These are phyloP conservation scores for Arvicanthis niloticus DNA, from an alignment of 2,113 vertebrate species.

Conservation along the genomic window DNA sequence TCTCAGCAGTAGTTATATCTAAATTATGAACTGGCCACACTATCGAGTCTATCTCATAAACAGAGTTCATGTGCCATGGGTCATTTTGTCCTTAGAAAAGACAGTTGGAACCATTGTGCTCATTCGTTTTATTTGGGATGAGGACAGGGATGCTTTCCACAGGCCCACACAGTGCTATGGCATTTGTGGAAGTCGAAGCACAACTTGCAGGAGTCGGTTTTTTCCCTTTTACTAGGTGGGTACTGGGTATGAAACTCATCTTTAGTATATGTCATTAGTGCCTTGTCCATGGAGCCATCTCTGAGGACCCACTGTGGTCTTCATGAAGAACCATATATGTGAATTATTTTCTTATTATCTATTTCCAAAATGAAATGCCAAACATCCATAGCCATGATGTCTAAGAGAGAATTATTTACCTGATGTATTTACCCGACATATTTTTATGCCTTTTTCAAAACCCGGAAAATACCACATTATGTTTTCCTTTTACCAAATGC, in stretches of 20 bases:
- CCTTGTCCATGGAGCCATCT: neutral
- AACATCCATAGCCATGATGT: neutral
- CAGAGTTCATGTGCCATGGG: neutral
- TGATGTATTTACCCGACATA: neutral
- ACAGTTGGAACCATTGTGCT: neutral
- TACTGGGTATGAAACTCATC: neutral
- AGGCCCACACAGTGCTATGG: rapidly evolving
- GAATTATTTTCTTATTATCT: constrained; percentile 31
- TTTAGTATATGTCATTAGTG: no score
- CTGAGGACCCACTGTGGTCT: neutral
- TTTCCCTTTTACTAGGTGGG: neutral
- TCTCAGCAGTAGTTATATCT: neutral
- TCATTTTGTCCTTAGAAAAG: neutral
- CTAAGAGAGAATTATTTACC: constrained; percentile 61
- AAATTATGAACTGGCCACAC: neutral
- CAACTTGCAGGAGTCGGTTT: no score
- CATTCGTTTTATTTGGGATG: neutral
- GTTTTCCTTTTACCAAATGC: constrained; percentile 58
- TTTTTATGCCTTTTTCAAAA: constrained; percentile 53
- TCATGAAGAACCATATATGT: neutral
- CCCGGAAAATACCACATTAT: constrained; percentile 53
- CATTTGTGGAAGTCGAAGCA: no score
- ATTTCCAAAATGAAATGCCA: neutral
- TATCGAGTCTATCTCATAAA: neutral
- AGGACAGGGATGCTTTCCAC: neutral